Percentiles rank a stretch among this genome's conserved stretches.
Conservation (phyloP, 2,888 invertebrate genomes). For the Campopleginae sp. region DNA sequence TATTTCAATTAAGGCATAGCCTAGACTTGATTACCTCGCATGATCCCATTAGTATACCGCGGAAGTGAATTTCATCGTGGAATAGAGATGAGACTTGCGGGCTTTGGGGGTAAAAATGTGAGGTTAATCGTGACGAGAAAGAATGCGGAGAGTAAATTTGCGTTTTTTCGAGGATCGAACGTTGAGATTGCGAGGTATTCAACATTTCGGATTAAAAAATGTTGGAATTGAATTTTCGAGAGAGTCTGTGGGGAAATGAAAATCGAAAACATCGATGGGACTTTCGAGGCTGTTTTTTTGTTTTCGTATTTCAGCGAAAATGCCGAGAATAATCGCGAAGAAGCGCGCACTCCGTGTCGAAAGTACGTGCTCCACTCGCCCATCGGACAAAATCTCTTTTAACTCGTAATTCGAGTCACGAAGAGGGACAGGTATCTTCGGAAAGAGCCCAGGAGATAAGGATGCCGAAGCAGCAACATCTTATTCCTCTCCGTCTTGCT, state of each 20-base stretch:
- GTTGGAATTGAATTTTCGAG: background rate
- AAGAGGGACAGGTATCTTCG: slow-evolving; percentile 30
- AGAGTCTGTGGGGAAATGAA: background rate
- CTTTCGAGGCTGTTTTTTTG: background rate
- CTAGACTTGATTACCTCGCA: slow-evolving; percentile 7
- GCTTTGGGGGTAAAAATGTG: background rate
- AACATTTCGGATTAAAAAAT: background rate
- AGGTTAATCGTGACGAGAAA: background rate
- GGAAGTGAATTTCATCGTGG: background rate
- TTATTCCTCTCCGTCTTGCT: slow-evolving; percentile 7
- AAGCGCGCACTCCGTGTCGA: slow-evolving; percentile 45
- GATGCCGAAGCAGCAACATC: slow-evolving; percentile 13
- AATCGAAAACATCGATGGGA: slow-evolving; percentile 22
- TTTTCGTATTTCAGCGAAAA: slow-evolving; percentile 22
- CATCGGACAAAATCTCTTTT: slow-evolving; percentile 42
- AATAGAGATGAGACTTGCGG: background rate
- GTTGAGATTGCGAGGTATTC: background rate
- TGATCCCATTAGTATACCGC: background rate
- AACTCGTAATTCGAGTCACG: slow-evolving; percentile 63
- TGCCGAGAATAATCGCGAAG: slow-evolving; percentile 54
- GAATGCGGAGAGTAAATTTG: too few species aligned
- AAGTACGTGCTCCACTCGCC: slow-evolving; percentile 32
- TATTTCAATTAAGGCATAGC: slow-evolving; percentile 13
- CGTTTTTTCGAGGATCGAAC: too few species aligned
- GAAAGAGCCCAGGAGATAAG: slow-evolving; percentile 20